Base-by-base conservation (phyloP, 1,140 invertebrate species). In the Drosophila navojoa region DNA sequence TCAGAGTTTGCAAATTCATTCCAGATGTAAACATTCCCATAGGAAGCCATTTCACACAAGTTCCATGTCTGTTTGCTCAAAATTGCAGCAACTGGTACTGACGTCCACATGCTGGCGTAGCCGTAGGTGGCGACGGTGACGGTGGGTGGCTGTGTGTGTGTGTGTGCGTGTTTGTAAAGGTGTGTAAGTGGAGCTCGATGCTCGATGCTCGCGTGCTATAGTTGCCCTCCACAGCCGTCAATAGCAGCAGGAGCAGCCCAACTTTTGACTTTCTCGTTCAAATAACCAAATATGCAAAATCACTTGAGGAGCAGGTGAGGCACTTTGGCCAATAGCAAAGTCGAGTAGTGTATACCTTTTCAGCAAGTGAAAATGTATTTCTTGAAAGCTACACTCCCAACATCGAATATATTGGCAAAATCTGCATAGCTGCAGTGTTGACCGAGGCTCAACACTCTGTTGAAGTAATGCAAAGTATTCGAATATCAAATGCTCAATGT, bases 21-120 rank as follows among this genome's bases (percentile, higher is more conserved):
- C 72, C 80, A 84, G 80, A 82, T 84, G 80, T 81, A 78, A 81
- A 82, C 72, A 79, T 82, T 84, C 80, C 66, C 80, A 82, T 76
- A 79, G 80, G 76, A 82, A 82, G 64, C 71, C 71, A 79, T 82
- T 84, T 79, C 63, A 81, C 79, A 69, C 76, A 84, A 81, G 77
- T 84, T 84, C 79, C 72, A 70, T 76, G 79, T 82, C 71, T 82
- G 80, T 82, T 84, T 81, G 67, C 64, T 70, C 71, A 79, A 77
- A 81, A 50, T 59, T 77, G 66, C 78, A 81, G 47, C 79, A 77
- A 81, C 79, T 81, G 78, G 55, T 69, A 44, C 78, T 77, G 75
- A 81, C 71, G 57, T 76, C 35, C 38, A 29, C 45, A 59, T 40
- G 59, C 42, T 27, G 49, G 52, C 16, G 19, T 49, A 53, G 16